Evolutionary conservation across 2,113 vertebrate genomes (phyloP).

Genomic region (Mormoops blainvillei): DNA sequence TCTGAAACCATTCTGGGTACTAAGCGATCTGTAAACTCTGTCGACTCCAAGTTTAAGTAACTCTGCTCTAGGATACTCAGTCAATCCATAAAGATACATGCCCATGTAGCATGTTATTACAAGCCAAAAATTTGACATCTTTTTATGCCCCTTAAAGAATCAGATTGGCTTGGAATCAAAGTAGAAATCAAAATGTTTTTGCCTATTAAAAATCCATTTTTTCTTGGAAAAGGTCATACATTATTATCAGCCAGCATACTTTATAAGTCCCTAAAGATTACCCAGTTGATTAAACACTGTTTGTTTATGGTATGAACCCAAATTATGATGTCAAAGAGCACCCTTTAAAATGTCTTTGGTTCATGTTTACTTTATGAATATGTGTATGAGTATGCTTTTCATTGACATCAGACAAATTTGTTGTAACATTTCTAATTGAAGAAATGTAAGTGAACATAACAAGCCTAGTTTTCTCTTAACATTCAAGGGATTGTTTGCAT

Average conservation of each 20-base stretch:
- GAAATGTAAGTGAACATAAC: slow-evolving; percentile 66
- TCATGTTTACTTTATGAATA: slow-evolving; percentile 54
- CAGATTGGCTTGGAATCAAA: slow-evolving; percentile 25
- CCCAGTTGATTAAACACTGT: slow-evolving; percentile 59
- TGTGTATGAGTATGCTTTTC: slow-evolving; percentile 63
- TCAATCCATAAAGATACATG: background rate
- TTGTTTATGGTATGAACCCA: slow-evolving; percentile 61
- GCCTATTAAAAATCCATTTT: slow-evolving; percentile 39
- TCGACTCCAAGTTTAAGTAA: background rate
- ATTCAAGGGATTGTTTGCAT: slow-evolving; percentile 53
- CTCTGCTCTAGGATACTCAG: slow-evolving; percentile 2
- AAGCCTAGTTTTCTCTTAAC: slow-evolving; percentile 52
- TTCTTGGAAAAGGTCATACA: slow-evolving; percentile 31
- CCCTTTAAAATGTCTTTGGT: slow-evolving; percentile 58
- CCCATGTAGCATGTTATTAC: background rate
- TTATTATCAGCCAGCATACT: slow-evolving; percentile 54
- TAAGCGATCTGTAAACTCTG: background rate
- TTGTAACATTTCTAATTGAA: slow-evolving; percentile 71
- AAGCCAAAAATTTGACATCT: background rate
- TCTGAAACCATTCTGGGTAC: background rate
- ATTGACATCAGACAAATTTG: slow-evolving; percentile 69
- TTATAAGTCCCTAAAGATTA: slow-evolving; percentile 45
- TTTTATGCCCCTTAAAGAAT: slow-evolving; percentile 1
- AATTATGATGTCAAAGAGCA: slow-evolving; percentile 64
- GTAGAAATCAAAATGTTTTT: slow-evolving; percentile 39